Base-by-base conservation (phyloP, 1,140 invertebrate species). In the Papilio polyxenes region DNA sequence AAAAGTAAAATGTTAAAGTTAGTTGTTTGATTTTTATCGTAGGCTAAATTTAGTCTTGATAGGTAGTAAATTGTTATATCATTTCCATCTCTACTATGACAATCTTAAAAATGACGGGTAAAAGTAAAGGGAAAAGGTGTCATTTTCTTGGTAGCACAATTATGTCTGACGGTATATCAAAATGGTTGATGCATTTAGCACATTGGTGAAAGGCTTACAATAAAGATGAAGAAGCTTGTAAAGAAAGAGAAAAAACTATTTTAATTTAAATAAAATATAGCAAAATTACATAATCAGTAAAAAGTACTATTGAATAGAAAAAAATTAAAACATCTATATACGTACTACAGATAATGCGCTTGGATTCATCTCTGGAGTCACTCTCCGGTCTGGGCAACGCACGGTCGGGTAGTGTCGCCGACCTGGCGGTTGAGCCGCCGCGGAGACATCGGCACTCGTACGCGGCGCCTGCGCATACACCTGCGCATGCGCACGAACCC, bases 401-500 rank as follows among this genome's bases (percentile, higher is more conserved):
- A 23, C 96, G 97, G 20, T 98, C 97, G 59, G 97, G 98, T 92
- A 98, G 97, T 92, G 97, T 98, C 80, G 96, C 97, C 44, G 97
- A 98, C 94, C 94, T 98, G 3, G 97, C 96, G 78, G 96, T 95
- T 83, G 96, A 96, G 76, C 85, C 95, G 15, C 94, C 85, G 82
- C 90, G 89, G 40, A 92, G 90, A 13, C 90, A 90, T 87, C 85
- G 92, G 15, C 91, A 95, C 88, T 93, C 95, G 87, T 94, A 93
- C 88, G 88, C 95, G 74, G 95, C 95, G 88, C 91, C 92, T 10
- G 82, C 90, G 72, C 90, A 92, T 78, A 44, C 40, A 7, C 84
- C 10, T 9, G 51, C 51, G 51, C 53, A 84, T 82, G 51, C 51
- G 51, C 53, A 84, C 83, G 94, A 95, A 82, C 92, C 95, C 5